Evolutionary conservation across 2,113 vertebrate species (phyloP).

Genomic region (Ondatra zibethicus): DNA sequence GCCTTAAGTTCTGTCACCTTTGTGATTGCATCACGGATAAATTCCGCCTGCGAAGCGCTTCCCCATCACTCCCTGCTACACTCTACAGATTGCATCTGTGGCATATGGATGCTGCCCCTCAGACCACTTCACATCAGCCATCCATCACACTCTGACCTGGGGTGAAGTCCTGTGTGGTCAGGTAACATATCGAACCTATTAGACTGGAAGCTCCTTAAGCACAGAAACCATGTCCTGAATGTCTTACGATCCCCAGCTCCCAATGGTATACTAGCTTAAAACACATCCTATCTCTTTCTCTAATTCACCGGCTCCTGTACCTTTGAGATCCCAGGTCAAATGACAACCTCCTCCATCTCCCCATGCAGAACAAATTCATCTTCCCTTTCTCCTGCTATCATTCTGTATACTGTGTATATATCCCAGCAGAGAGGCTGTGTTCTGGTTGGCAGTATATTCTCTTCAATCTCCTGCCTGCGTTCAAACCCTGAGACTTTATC

Average conservation of each 20-base stretch:
- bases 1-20: background rate
- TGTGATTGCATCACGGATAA: background rate
- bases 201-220: background rate
- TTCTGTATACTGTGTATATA: background rate
- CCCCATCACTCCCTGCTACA: background rate
- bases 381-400: background rate
- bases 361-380: background rate
- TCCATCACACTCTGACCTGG: too few species aligned
- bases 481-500: background rate
- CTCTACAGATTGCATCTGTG: background rate
- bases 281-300: background rate
- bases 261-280: background rate
- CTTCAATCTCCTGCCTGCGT: background rate
- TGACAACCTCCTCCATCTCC: background rate
- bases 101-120: background rate
- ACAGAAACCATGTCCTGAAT: background rate
- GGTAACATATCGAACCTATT: too few species aligned
- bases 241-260: background rate
- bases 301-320: background rate
- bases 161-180: background rate
- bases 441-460: background rate
- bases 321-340: background rate
- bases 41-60: background rate
- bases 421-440: background rate
- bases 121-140: background rate